These are phyloP conservation scores for Myotis davidii DNA, from an alignment of 2,113 vertebrate genomes.

Conservation along the genomic window DNA sequence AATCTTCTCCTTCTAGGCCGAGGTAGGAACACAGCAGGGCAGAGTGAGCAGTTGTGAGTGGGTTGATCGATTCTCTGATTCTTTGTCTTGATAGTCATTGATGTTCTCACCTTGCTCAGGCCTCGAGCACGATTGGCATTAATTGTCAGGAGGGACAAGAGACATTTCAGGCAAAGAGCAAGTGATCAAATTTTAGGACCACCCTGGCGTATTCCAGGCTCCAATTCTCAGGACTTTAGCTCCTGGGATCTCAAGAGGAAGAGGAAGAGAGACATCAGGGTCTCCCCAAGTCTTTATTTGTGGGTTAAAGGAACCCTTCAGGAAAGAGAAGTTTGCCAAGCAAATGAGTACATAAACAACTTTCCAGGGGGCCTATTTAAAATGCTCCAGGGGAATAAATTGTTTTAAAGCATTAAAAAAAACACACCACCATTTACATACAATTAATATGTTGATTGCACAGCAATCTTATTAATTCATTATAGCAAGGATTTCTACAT, in stretches of 20 bases:
- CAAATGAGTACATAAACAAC: constrained; percentile 79
- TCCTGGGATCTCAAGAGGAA: constrained; percentile 1
- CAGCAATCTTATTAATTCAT: constrained; percentile 80
- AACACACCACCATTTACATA: constrained; percentile 79
- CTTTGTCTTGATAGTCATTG: not conserved
- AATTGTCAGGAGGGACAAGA: constrained; percentile 20
- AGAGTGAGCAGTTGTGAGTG: not conserved
- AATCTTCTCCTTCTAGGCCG: not conserved
- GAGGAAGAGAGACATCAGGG: not conserved
- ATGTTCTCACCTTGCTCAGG: constrained; percentile 17
- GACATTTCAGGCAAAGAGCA: constrained; percentile 2
- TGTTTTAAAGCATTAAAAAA: constrained; percentile 79
- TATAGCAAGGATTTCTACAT: constrained; percentile 70
- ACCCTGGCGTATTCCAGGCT: not conserved
- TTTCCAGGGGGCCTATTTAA: constrained; percentile 80
- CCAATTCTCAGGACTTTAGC: not conserved
- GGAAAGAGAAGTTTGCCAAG: constrained; percentile 64
- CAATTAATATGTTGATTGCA: constrained; percentile 82
- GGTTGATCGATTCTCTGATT: constrained; percentile 21
- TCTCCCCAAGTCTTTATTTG: constrained; percentile 60
- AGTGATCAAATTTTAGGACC: constrained; percentile 8
- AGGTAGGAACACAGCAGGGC: not conserved
- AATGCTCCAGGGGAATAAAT: constrained; percentile 79
- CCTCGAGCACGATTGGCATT: not conserved
- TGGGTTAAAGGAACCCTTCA: constrained; percentile 26